Base-by-base conservation (phyloP, 2,113 vertebrate species). In the Psittacula cyanocephala region DNA sequence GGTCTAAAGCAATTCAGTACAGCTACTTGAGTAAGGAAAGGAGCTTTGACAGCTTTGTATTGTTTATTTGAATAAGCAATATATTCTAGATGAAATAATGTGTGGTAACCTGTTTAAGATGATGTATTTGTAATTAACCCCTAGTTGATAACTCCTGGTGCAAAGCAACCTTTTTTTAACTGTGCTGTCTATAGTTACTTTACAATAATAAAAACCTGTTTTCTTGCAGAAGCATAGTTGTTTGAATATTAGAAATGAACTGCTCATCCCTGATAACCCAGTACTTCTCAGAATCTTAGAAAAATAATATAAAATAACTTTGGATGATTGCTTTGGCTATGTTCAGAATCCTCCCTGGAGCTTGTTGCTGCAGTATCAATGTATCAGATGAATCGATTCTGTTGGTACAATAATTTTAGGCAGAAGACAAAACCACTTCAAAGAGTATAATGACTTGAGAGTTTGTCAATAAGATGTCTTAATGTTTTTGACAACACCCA, bases 381-480 rank as follows among this genome's bases (percentile, higher is more conserved):
- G 93, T 95, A 97, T 97, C 95, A 97, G 96, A 97, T 97, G 96
- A 97, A 97, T 98, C 83, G 91, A 96, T 97, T 95, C 93, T 91
- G 89, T 95, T 87, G 93, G 95, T 95, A 93, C 95, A 97, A 98
- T 97, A 97, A 98, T 97, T 98, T 98, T 95, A 95, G 96, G 94
- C 96, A 97, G 97, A 97, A 97, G 97, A 97, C 97, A 98, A 97
- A 97, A 97, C 97, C 97, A 97, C 97, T 97, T 97, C 97, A 97
- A 97, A 97, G 96, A 94, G 91, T 95, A 84, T 97, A 97, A 97
- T 97, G 97, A 96, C 97, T 97, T 97, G 97, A 97, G 96, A 97
- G 97, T 97, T 97, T 97, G 97, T 97, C 97, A 97, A 97, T 97
- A 97, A 97, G 96, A 97, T 97, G 97, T 97, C 97, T 96, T 96